These are phyloP conservation scores for Dicyrtomina minuta DNA, from an alignment of 2,888 invertebrate genomes.

Conservation along the genomic window DNA sequence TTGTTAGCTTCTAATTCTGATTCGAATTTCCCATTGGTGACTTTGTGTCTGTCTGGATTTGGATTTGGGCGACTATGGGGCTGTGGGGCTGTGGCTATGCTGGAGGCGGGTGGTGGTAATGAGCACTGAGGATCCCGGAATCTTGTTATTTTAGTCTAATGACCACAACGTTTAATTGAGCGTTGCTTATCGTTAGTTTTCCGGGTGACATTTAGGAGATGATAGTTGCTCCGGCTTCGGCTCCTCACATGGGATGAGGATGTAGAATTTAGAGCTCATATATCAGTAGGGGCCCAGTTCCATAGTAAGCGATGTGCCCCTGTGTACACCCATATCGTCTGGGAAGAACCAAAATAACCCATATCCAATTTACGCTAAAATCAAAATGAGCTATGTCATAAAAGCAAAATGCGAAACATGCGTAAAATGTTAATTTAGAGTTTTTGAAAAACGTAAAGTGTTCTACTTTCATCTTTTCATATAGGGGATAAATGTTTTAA, in stretches of 20 bases:
- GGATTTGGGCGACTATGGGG: too few species aligned
- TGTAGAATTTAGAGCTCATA: not conserved
- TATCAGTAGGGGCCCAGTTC: not conserved
- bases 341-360: too few species aligned
- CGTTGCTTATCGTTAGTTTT: constrained; percentile 6
- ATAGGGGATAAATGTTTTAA: too few species aligned
- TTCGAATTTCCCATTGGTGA: not conserved
- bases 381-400: too few species aligned
- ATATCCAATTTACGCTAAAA: too few species aligned
- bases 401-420: too few species aligned
- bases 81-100: not conserved
- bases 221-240: not conserved
- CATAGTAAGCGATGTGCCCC: not conserved
- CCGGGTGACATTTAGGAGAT: not conserved
- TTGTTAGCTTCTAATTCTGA: not conserved
- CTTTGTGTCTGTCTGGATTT: too few species aligned
- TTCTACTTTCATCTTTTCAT: too few species aligned
- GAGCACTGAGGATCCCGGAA: constrained; percentile 16
- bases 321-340: not conserved
- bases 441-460: too few species aligned
- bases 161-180: constrained; percentile 37
- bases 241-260: not conserved
- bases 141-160: constrained; percentile 28
- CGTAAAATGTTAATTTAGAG: too few species aligned
- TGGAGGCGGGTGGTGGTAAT: constrained; percentile 2